Evolutionary conservation across 2,888 invertebrate species (phyloP).

Genomic region (Stenodera caucasica): DNA sequence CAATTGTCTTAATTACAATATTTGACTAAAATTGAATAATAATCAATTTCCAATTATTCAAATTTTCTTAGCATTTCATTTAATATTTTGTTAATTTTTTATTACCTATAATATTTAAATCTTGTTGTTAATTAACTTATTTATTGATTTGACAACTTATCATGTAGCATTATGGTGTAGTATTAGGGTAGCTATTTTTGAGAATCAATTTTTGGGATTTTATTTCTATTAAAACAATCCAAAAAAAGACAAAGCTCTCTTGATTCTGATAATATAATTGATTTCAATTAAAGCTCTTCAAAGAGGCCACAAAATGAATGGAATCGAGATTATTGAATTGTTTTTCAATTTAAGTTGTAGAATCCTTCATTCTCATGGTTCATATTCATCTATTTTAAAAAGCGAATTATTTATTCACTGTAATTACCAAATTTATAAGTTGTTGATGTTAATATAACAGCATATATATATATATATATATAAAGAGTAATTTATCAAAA

Average conservation of each 20-base stretch:
- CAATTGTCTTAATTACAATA: too few species aligned
- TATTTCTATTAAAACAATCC: too few species aligned
- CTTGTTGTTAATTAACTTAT: not conserved
- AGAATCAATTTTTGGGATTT: not conserved
- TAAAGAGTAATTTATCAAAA: slow-evolving; percentile 24
- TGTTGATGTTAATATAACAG: slow-evolving; percentile 12
- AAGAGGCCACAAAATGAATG: not conserved
- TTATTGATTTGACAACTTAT: not conserved
- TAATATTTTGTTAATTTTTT: not conserved
- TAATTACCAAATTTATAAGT: slow-evolving; percentile 6
- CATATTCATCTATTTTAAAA: not conserved
- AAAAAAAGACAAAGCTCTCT: too few species aligned
- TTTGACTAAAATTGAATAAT: too few species aligned
- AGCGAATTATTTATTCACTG: not conserved
- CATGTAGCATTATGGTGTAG: not conserved
- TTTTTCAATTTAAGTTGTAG: not conserved
- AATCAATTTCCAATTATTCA: too few species aligned
- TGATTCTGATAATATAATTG: too few species aligned
- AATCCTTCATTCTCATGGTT: not conserved
- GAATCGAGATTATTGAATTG: not conserved
- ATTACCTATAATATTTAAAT: not conserved
- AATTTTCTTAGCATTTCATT: too few species aligned
- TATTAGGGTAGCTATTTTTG: not conserved
- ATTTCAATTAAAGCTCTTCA: too few species aligned
- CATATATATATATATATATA: slow-evolving; percentile 26